These are phyloP conservation scores for Psittacula cyanocephala DNA, from an alignment of 2,113 vertebrate genomes.

Conservation along the genomic window DNA sequence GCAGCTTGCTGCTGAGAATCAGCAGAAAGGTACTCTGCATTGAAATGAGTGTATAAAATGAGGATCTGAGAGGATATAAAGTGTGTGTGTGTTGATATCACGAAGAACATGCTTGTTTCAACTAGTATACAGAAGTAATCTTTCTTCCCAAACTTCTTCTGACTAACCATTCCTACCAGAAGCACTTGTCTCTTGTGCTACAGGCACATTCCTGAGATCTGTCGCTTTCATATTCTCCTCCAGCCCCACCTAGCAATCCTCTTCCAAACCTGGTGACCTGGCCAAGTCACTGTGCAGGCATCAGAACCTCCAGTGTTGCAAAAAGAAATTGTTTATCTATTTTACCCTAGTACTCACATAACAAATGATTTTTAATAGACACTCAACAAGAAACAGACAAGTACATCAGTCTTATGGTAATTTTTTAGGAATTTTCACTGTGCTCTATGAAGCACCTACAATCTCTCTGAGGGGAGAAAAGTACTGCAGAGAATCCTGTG, in stretches of 20 bases:
- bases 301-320: not conserved
- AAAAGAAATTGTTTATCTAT: not conserved
- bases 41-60: not conserved
- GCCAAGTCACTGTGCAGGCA: not conserved
- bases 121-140: not conserved
- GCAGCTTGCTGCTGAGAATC: not conserved
- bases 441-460: not conserved
- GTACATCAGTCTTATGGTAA: not conserved
- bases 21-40: not conserved
- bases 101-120: not conserved
- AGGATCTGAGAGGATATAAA: not conserved
- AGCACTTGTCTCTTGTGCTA: not conserved
- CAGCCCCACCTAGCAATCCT: not conserved
- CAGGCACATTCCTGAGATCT: not conserved
- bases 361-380: not conserved
- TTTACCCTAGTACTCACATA: not conserved
- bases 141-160: not conserved
- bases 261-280: not conserved
- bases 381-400: not conserved
- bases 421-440: not conserved
- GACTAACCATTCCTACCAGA: not conserved
- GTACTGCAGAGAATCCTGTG: not conserved
- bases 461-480: not conserved
- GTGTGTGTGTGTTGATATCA: not conserved
- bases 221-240: not conserved